Evolutionary conservation across 1,140 invertebrate genomes (phyloP), one percentile per base, ranked within the genome.

Genomic region (Gryllus bimaculatus): DNA sequence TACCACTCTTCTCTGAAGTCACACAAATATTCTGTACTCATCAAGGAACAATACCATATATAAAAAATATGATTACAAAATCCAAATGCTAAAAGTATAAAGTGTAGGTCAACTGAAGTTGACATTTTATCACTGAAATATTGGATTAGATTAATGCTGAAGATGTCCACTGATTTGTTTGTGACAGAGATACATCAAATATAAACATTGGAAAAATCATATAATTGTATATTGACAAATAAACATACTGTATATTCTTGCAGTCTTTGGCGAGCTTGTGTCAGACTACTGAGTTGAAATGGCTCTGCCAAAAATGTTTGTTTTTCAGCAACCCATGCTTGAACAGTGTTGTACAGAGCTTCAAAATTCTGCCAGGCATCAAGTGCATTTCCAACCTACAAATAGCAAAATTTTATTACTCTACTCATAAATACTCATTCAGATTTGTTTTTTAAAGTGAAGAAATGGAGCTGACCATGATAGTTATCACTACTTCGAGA

Each of bases 351-450:
- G 82, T 96, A 91, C 74, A 96, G 88, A 77, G 93, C 90, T 78
- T 96, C 88, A 89, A 98, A 97, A 75, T 93, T 89, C 76, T 94
- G 92, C 90, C 94, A 95, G 13, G 96, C 92, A 83, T 97, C 95
- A 81, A 96, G 88, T 48, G 93, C 93, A 83, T 97, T 95, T 47
- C 93, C 93, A 47, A 98, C 85, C 83, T 88, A 85, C 82, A 84
- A 82, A 75, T 78, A 80, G 26, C 18, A 0, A 15, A 73, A 13
- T 15, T 15, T 13, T 73, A n/a, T 15, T 73, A 73, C 66, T 73
- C n/a, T 73, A n/a, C 6, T 73, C 66, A 15, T 13, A 73, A 73
- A 73, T 6, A 73, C n/a, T 73, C 13, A n/a, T 15, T n/a, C 13
- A 39, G 1, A 39, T 39, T 39, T 39, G 26, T 39, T 39, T 39